phyloP scores from a whole-genome alignment of 2,113 vertebrate genomes.

The Raja brachyura region DNA sequence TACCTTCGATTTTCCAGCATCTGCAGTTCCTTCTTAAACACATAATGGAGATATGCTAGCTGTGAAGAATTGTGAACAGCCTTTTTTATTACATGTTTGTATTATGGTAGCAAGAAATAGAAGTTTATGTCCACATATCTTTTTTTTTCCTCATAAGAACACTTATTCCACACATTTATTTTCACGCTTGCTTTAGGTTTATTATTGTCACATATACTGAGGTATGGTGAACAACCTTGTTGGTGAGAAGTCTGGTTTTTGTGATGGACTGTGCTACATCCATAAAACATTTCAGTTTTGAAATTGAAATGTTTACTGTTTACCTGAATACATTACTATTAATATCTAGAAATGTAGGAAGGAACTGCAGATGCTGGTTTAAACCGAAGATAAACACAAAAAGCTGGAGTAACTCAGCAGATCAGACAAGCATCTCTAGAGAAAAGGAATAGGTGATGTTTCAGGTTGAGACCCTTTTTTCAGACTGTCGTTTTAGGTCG shows the following conservation, averaged over 20 bases:
- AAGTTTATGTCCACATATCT: neutral
- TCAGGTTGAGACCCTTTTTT: too few relatives aligned
- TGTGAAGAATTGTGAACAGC: neutral
- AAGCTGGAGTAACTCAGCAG: too few relatives aligned
- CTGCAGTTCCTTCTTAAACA: neutral
- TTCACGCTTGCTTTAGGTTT: neutral
- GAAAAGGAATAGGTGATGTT: too few relatives aligned
- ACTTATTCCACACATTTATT: neutral
- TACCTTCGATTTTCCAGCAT: too few relatives aligned
- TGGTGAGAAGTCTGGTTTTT: too few relatives aligned
- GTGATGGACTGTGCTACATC: too few relatives aligned
- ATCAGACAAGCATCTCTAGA: too few relatives aligned
- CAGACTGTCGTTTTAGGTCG: too few relatives aligned
- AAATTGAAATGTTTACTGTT: neutral
- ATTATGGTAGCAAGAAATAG: neutral
- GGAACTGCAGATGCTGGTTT: too few relatives aligned
- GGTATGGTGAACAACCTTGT: too few relatives aligned
- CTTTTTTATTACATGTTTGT: neutral
- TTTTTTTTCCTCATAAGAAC: neutral
- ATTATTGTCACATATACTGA: too few relatives aligned
- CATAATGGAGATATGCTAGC: neutral
- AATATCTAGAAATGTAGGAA: neutral
- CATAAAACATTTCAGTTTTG: neutral
- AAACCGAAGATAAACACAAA: too few relatives aligned
- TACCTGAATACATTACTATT: neutral